phyloP scores from a whole-genome alignment of 92 coral and sea anemone species.

The Bergia puertoricense region DNA sequence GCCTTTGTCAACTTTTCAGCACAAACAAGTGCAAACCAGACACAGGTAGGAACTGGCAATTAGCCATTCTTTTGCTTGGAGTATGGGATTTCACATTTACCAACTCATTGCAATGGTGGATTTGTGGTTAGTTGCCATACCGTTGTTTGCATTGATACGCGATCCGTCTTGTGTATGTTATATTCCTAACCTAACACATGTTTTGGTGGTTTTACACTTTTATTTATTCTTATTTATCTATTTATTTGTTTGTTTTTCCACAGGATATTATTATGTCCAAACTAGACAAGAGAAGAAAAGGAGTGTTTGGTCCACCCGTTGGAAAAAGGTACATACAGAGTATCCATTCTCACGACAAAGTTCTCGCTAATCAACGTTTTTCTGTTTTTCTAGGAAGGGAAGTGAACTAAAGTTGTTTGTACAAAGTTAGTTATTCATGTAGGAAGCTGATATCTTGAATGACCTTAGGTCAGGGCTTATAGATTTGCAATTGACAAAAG shows the following conservation, averaged over 20 bases:
- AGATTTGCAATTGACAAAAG: too few species aligned
- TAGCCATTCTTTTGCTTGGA: too few species aligned
- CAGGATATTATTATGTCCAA: constrained; percentile 99
- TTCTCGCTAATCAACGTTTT: neutral
- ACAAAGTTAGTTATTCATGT: neutral
- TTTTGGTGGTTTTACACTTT: too few species aligned
- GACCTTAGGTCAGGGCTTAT: neutral
- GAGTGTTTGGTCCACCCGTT: constrained; percentile 99
- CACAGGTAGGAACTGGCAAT: constrained; percentile 57
- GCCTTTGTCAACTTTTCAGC: constrained; percentile 99
- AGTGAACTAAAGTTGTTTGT: neutral
- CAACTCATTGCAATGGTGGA: too few species aligned
- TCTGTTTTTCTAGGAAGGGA: neutral
- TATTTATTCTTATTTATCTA: neutral
- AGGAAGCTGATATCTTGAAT: neutral
- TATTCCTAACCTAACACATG: too few species aligned
- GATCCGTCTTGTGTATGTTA: too few species aligned
- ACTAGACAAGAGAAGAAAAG: constrained; percentile 97
- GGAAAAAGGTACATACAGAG: constrained; percentile 79
- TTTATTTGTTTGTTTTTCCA: neutral
- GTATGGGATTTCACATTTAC: too few species aligned
- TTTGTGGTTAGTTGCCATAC: too few species aligned
- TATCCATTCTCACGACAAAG: neutral
- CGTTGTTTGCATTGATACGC: too few species aligned
- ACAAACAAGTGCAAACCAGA: constrained; percentile 99